Evolutionary conservation across 2,888 invertebrate species (phyloP).

Genomic region (Nomada goodeniana): DNA sequence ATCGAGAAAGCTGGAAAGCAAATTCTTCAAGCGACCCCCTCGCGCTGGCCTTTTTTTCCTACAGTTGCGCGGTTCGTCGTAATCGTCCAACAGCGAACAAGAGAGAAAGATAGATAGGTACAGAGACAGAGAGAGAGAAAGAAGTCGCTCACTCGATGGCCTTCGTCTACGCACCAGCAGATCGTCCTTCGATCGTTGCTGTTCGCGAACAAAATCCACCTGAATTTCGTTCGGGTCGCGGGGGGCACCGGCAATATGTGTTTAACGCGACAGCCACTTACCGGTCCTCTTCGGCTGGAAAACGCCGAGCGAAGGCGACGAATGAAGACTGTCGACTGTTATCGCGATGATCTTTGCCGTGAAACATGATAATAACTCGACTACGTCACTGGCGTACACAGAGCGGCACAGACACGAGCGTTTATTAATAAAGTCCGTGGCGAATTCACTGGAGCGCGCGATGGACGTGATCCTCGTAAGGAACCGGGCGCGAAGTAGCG

Average conservation of each 20-base stretch:
- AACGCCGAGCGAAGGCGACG: not conserved
- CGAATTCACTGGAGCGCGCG: not conserved
- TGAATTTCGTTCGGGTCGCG: not conserved
- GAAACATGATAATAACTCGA: conserved; percentile 1
- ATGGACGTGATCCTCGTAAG: too few species aligned
- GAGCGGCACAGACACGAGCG: not conserved
- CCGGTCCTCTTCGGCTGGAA: not conserved
- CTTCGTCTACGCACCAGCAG: conserved; percentile 33
- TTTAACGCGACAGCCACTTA: conserved; percentile 29
- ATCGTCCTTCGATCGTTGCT: conserved; percentile 15
- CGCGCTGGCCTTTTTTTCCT: not conserved
- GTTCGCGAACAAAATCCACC: not conserved
- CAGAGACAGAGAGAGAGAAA: not conserved
- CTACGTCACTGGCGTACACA: conserved; percentile 3
- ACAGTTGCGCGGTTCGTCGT: not conserved
- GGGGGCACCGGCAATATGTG: conserved; percentile 23
- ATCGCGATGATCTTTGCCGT: not conserved
- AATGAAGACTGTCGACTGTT: not conserved
- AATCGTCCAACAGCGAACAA: not conserved
- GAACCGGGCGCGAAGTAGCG: too few species aligned
- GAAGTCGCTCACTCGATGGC: conserved; percentile 6
- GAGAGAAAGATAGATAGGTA: not conserved
- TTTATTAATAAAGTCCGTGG: not conserved
- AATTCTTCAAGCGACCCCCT: not conserved
- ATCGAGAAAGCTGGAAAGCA: not conserved